Conservation (phyloP, 2,113 vertebrate genomes). For the Megaleporinus macrocephalus region DNA sequence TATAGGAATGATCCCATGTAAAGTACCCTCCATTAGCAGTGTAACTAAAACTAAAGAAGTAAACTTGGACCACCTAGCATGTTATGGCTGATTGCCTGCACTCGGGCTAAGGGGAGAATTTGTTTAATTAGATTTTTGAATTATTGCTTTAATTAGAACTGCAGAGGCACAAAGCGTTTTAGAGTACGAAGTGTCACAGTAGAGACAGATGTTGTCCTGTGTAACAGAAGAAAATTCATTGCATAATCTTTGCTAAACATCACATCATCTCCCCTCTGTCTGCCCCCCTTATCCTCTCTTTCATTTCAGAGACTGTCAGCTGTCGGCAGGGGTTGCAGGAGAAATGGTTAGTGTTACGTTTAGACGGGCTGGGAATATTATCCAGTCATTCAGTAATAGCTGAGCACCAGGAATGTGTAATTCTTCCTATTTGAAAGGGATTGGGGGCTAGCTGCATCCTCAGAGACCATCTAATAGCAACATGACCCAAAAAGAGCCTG, state of each 20-base stretch:
- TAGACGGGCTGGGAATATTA: slow-evolving; percentile 22
- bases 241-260: slow-evolving; percentile 31
- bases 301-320: slow-evolving; percentile 1
- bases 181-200: no score
- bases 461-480: slow-evolving; percentile 12
- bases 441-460: slow-evolving; percentile 7
- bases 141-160: no score
- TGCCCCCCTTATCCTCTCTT: background rate
- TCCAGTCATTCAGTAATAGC: slow-evolving; percentile 9
- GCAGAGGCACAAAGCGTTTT: no score
- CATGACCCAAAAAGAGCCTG: slow-evolving; percentile 29
- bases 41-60: no score
- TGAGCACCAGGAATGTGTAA: slow-evolving; percentile 27
- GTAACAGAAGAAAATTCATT: background rate
- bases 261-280: slow-evolving; percentile 8
- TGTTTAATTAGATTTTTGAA: no score
- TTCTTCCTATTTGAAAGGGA: slow-evolving; percentile 19
- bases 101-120: no score
- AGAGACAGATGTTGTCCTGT: background rate
- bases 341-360: slow-evolving; percentile 24
- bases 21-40: no score
- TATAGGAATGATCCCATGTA: no score
- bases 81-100: no score
- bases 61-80: no score
- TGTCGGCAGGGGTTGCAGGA: background rate